phyloP scores from a whole-genome alignment of 2,113 vertebrate genomes.

The Nothobranchius kuhntae region DNA sequence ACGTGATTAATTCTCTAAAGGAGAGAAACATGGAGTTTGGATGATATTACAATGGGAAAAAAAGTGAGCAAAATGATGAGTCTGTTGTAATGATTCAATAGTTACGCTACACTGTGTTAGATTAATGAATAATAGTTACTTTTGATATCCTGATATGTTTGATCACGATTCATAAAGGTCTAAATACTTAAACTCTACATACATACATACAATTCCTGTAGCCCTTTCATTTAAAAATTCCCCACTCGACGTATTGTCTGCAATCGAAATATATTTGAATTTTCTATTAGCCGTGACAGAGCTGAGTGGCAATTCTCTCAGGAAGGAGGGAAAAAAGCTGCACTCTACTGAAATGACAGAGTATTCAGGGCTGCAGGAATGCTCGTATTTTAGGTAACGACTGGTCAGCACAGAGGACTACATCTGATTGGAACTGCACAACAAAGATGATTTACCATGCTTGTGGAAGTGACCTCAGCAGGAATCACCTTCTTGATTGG shows the following conservation, averaged over 20 bases:
- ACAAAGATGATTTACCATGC: background rate
- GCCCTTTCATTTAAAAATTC: background rate
- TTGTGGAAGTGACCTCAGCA: constrained; percentile 9
- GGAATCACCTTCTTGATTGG: background rate
- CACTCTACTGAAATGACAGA: background rate
- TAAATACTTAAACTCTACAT: too few relatives aligned
- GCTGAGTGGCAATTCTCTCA: background rate
- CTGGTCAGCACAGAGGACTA: constrained; percentile 9
- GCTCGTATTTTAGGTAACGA: background rate
- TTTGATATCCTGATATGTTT: too few relatives aligned
- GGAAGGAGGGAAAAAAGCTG: background rate
- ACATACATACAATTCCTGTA: background rate
- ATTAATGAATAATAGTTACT: too few relatives aligned
- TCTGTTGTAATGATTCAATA: too few relatives aligned
- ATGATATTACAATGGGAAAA: too few relatives aligned
- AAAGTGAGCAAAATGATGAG: too few relatives aligned
- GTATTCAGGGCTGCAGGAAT: constrained; percentile 3
- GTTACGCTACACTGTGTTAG: too few relatives aligned
- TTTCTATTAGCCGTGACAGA: background rate
- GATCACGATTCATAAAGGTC: too few relatives aligned
- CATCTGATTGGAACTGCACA: constrained; percentile 5
- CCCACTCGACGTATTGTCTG: too few relatives aligned
- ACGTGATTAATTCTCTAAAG: too few relatives aligned
- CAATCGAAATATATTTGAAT: background rate
- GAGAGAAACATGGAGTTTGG: too few relatives aligned